Base-by-base conservation (phyloP, 2,113 vertebrate species). In the Cavia aperea region DNA sequence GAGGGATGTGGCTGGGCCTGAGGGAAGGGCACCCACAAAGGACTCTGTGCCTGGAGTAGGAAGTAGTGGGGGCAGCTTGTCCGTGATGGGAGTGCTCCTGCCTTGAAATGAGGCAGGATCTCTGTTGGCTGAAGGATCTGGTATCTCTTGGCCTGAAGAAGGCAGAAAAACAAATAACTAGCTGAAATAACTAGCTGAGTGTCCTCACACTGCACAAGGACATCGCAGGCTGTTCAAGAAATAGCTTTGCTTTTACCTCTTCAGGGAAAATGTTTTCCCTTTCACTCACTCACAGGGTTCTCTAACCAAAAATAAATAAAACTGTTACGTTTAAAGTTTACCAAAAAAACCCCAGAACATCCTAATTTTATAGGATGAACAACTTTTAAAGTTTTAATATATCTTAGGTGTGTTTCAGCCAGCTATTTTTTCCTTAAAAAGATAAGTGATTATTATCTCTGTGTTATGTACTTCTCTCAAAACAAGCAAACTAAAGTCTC, bases 31-130 rank as follows among this genome's bases (percentile, higher is more conserved):
- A 14, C 96, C 93, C 8, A 78, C 63, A 21, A 90, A 31, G 84
- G 81, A 33, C 77, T 78, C 86, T 26, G 94, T 96, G 18, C 92
- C 51, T 26, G 97, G 97, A 6, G 97, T 97, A 8, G 96, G 97
- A 39, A 98, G 98, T 83, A 98, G 97, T 73, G 97, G 97, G 51
- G 97, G 98, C 0, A 93, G 97, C 89, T 98, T 98, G 66, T 97
- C 96, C 73, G 97, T 83, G 3, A 94, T 94, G 43, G 96, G 92
- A 31, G 96, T 94, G 31, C 2, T 33, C 72, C 29, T 36, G 86
- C 79, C 63, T 72, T 88, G 89, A 62, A n/a, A 46, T 14, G 51
- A 68, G 81, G 68, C 2, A 60, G 86, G 90, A 78, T 65, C 58
- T 0, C 88, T 89, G 77, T 79, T 2, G 56, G 88, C 7, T 54